Conservation (phyloP, 2,888 invertebrate genomes). For the Diplolepis rosae region DNA sequence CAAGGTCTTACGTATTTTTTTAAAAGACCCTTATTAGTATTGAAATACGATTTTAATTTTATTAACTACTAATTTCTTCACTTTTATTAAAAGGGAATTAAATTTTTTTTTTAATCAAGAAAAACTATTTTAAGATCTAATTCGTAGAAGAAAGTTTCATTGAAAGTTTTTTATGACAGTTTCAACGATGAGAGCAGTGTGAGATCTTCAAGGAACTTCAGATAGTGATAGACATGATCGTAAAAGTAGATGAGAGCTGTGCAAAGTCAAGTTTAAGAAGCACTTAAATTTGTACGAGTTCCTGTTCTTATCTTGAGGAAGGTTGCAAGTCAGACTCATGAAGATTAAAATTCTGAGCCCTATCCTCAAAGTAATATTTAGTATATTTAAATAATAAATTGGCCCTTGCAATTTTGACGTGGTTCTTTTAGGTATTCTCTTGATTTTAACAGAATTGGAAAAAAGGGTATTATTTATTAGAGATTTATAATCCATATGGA, state of each 20-base stretch:
- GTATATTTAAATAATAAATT: too few relatives aligned
- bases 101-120: not conserved
- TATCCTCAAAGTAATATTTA: not conserved
- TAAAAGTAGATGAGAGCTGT: constrained; percentile 50
- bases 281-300: constrained; percentile 55
- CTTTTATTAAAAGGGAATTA: too few relatives aligned
- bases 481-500: too few relatives aligned
- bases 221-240: constrained; percentile 34
- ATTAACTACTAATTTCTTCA: too few relatives aligned
- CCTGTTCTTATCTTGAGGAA: not conserved
- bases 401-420: too few relatives aligned
- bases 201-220: constrained; percentile 16
- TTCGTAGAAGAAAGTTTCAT: not conserved
- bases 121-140: not conserved
- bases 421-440: too few relatives aligned
- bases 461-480: too few relatives aligned
- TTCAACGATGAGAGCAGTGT: constrained; percentile 15
- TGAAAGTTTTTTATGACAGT: constrained; percentile 23
- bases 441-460: too few relatives aligned
- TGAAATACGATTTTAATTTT: too few relatives aligned
- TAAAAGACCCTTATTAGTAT: too few relatives aligned
- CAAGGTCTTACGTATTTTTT: too few relatives aligned
- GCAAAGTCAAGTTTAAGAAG: constrained; percentile 53
- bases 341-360: not conserved
- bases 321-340: constrained; percentile 23